Percentiles rank a stretch among this genome's conserved stretches.
Conservation (phyloP, 2,888 invertebrate species). For the Rotaria sp. region DNA sequence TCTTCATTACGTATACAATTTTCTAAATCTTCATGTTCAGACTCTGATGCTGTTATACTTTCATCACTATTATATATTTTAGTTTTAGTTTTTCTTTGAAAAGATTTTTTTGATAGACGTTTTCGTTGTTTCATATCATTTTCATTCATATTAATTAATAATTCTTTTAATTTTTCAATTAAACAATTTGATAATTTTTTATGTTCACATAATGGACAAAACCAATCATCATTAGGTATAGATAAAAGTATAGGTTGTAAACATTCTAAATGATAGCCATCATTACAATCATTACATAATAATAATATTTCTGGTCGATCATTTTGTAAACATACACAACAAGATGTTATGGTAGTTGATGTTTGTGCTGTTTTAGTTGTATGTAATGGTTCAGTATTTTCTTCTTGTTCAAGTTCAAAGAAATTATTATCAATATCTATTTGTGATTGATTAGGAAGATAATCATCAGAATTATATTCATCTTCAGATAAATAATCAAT, state of each 20-base stretch:
- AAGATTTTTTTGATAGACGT: background rate
- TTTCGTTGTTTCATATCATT: background rate
- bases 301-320: constrained; percentile 7
- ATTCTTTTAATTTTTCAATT: constrained; percentile 27
- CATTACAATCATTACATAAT: constrained; percentile 20
- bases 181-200: background rate
- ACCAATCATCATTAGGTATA: constrained; percentile 10
- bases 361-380: background rate
- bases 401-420: background rate
- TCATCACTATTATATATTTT: background rate
- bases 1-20: background rate
- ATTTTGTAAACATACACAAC: background rate
- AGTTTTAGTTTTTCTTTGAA: background rate
- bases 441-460: background rate
- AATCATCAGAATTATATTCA: background rate
- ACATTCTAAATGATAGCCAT: constrained; percentile 8
- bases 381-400: background rate
- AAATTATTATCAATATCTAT: too few relatives aligned
- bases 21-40: background rate
- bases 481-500: background rate
- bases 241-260: background rate
- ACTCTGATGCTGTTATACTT: background rate
- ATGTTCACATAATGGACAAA: constrained; percentile 28
- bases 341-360: background rate
- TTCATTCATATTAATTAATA: background rate